Percentiles rank a stretch among this genome's conserved stretches.
These are phyloP conservation scores for Cinara cedri DNA, from an alignment of 2,888 invertebrate species.

Conservation along the genomic window DNA sequence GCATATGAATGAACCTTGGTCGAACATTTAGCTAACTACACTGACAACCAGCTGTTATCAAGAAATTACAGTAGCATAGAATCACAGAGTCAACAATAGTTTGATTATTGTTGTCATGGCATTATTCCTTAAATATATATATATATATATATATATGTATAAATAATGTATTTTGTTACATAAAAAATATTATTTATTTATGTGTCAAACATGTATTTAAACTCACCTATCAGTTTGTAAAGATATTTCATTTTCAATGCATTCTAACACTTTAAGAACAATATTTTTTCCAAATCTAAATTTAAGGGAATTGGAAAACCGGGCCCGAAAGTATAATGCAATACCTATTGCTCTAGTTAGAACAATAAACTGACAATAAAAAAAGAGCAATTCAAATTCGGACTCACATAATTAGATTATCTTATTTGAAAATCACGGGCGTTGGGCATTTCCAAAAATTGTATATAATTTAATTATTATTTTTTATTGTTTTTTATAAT, in stretches of 20 bases:
- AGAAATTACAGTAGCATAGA: slow-evolving; percentile 48
- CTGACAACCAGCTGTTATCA: slow-evolving; percentile 57
- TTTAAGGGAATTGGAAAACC: too few relatives aligned
- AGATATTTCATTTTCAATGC: not conserved
- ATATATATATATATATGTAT: too few relatives aligned
- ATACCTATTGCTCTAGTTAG: too few relatives aligned
- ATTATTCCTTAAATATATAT: slow-evolving; percentile 16
- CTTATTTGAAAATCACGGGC: too few relatives aligned
- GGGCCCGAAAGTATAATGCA: too few relatives aligned
- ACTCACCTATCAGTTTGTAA: not conserved
- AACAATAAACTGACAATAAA: too few relatives aligned
- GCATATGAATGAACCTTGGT: not conserved
- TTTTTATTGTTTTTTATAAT: too few relatives aligned
- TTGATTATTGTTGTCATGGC: slow-evolving; percentile 23
- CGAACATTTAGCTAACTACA: slow-evolving; percentile 44
- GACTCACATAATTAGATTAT: too few relatives aligned
- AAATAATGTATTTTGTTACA: too few relatives aligned
- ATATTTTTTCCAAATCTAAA: not conserved
- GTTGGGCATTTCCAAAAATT: too few relatives aligned
- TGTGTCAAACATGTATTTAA: not conserved
- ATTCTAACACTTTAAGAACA: not conserved
- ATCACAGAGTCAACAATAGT: slow-evolving; percentile 27
- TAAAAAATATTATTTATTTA: not conserved
- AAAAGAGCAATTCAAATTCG: too few relatives aligned
- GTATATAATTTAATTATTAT: too few relatives aligned